Base-by-base conservation (phyloP, 37 sponge, comb jelly and placozoan genomes). In the Dysidea cf. avara region DNA sequence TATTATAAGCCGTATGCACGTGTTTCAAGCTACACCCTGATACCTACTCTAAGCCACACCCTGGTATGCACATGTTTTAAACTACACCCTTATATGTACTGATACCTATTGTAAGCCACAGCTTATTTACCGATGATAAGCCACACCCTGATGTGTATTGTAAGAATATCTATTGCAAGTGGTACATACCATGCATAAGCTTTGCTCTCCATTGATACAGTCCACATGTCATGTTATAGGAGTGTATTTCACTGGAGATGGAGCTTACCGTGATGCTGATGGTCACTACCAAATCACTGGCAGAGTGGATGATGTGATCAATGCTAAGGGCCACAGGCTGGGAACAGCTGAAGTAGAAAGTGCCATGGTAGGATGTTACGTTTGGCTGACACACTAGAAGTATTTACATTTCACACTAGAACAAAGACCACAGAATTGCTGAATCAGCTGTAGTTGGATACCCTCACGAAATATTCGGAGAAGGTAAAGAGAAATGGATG, bases 291-390 rank as follows among this genome's bases (percentile, higher is more conserved):
- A 80, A 79, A 85, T 97, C 61, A 97, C 94, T 6, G 97, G 97
- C 3, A 56, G 97, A 1, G 86, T 93, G 43, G 97, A 97, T 60
- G 97, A 97, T 78, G 86, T 97, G 58, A 76, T 97, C 71, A 97
- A 93, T 64, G 52, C 76, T 48, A 93, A 87, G 54, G 97, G 97
- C 43, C 97, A 97, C 58, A 78, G 94, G 24, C 60, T 97, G 1
- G 97, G 94, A 4, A 93, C 97, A 21, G 97, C 97, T 25, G 97
- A 97, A 54, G 62, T 97, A 17, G 97, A 97, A 68, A 83, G 91
- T 78, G 94, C 92, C 33, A 75, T 97, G 86, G 96, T 96, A 67
- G 58, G 50, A 39, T 51, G 34, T n/a, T n/a, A 35, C 13, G 38
- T 13, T 17, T 11, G 67, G 24, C n/a, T 67, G 58, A 13, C 30